Conservation (phyloP, 2,888 invertebrate species). For the Psylliodes chrysocephalus region DNA sequence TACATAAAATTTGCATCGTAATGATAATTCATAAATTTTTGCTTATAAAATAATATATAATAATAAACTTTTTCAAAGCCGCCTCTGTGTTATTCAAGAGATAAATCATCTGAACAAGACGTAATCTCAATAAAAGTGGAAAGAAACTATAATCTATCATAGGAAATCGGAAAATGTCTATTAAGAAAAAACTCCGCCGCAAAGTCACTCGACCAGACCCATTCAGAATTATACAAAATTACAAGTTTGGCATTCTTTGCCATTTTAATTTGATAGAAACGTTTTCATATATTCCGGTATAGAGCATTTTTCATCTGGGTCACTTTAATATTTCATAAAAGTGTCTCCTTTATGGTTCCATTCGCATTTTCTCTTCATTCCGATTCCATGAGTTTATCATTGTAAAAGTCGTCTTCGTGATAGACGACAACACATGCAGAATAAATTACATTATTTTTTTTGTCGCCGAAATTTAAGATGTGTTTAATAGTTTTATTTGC, state of each 20-base stretch:
- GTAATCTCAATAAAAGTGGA: too few relatives aligned
- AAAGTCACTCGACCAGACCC: background rate
- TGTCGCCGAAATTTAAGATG: too few relatives aligned
- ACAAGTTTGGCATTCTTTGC: background rate
- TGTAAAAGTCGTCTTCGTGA: background rate
- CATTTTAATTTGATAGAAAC: background rate
- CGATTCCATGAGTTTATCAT: background rate
- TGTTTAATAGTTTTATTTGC: too few relatives aligned
- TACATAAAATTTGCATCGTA: too few relatives aligned
- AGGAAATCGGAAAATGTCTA: background rate
- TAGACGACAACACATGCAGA: background rate
- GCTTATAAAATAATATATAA: too few relatives aligned
- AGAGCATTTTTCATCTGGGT: background rate
- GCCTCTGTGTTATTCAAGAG: too few relatives aligned
- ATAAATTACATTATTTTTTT: too few relatives aligned
- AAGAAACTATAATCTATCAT: too few relatives aligned
- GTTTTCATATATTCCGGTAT: background rate
- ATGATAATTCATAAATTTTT: too few relatives aligned
- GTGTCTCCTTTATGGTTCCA: background rate
- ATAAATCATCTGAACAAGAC: too few relatives aligned
- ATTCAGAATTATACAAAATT: background rate
- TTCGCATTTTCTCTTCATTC: background rate
- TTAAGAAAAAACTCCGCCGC: background rate
- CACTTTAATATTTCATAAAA: conserved; percentile 5
- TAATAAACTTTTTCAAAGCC: too few relatives aligned